Percentiles rank a stretch among this genome's conserved stretches.
These are phyloP conservation scores for Gnathochromis pfefferi DNA, from an alignment of 2,113 vertebrate genomes.

Conservation along the genomic window DNA sequence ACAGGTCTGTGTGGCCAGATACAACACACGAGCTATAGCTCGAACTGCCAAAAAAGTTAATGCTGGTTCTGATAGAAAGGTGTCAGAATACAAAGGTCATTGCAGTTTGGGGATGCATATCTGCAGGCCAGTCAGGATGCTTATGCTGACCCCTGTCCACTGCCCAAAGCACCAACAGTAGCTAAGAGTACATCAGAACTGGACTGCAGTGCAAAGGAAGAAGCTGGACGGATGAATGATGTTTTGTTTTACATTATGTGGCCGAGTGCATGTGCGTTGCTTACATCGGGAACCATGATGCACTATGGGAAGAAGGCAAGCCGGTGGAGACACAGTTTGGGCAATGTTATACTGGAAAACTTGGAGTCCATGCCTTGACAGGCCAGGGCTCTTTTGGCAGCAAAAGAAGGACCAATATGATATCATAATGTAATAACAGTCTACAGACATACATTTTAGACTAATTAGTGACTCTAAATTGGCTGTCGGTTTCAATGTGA, in stretches of 20 bases:
- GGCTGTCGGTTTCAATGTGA: background rate
- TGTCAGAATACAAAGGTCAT: background rate
- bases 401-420: background rate
- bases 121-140: background rate
- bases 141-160: background rate
- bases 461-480: background rate
- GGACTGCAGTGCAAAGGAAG: background rate
- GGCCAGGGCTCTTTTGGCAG: background rate
- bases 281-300: background rate
- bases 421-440: background rate
- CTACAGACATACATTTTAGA: background rate
- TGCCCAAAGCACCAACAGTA: background rate
- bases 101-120: background rate
- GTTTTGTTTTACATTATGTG: background rate
- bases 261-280: accelerated
- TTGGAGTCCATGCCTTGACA: background rate
- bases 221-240: background rate
- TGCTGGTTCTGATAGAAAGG: background rate
- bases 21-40: background rate
- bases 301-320: background rate
- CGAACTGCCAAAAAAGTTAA: accelerated
- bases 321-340: background rate
- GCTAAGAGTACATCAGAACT: background rate
- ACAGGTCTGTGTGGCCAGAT: background rate
- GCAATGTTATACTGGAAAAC: background rate